Conservation (phyloP, 2,797 vertebrate genomes). For the Neosilurus hyrtlii region DNA sequence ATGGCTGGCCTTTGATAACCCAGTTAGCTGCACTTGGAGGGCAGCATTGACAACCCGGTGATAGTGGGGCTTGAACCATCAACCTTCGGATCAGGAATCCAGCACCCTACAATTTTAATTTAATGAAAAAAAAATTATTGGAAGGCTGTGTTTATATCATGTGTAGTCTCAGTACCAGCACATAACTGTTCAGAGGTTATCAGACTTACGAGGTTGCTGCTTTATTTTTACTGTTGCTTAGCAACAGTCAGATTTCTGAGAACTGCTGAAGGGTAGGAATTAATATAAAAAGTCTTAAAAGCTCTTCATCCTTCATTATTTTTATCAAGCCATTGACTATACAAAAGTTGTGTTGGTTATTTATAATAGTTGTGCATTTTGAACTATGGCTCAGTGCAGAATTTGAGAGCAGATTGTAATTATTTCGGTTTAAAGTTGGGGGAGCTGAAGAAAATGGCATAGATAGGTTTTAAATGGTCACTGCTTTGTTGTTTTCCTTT, state of each 20-base stretch:
- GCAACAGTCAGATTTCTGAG: constrained; percentile 70
- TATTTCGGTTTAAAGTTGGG: neutral
- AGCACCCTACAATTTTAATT: too few species aligned
- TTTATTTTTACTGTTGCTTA: constrained; percentile 81
- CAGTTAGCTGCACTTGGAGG: too few species aligned
- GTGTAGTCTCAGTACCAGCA: constrained; percentile 45
- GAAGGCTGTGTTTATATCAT: constrained; percentile 33
- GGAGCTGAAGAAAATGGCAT: neutral
- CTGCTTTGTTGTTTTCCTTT: neutral
- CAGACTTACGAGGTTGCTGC: constrained; percentile 67
- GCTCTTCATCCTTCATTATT: constrained; percentile 45
- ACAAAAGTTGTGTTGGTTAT: constrained; percentile 28
- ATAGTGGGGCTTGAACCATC: too few species aligned
- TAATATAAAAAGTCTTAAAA: constrained; percentile 64
- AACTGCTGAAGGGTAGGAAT: constrained; percentile 57
- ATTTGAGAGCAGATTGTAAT: neutral
- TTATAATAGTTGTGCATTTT: neutral
- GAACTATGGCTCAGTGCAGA: neutral
- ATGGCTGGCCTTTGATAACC: too few species aligned
- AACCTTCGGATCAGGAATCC: too few species aligned
- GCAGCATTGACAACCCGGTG: too few species aligned
- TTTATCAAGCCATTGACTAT: constrained; percentile 54
- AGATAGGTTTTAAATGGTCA: neutral
- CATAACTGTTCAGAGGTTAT: constrained; percentile 59
- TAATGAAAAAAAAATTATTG: neutral